Percentiles rank a stretch among this genome's conserved stretches.
Conservation (phyloP, 2,888 invertebrate genomes). For the Eupithecia vulgata region DNA sequence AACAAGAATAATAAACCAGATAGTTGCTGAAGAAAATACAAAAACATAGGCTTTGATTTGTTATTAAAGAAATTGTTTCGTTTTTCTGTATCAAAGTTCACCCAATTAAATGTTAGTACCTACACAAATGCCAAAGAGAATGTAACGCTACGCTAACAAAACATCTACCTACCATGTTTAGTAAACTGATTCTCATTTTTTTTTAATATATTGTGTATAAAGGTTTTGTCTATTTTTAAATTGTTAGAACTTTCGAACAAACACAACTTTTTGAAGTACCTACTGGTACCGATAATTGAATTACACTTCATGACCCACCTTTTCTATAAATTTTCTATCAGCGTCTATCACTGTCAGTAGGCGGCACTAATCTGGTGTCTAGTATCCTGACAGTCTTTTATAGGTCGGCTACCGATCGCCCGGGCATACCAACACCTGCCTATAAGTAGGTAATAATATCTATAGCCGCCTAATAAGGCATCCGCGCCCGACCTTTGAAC, state of each 20-base stretch:
- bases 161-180: neutral
- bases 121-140: neutral
- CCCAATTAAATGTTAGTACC: neutral
- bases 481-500: constrained; percentile 53
- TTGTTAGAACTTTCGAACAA: no score
- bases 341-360: constrained; percentile 66
- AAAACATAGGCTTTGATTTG: neutral
- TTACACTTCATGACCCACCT: constrained; percentile 56
- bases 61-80: neutral
- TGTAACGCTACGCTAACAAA: no score
- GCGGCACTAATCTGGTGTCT: constrained; percentile 64
- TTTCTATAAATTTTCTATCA: constrained; percentile 47
- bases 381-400: constrained; percentile 72
- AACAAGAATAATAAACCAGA: neutral
- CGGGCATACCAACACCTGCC: constrained; percentile 28
- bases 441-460: constrained; percentile 32
- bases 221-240: no score
- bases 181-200: neutral
- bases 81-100: neutral
- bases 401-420: constrained; percentile 67
- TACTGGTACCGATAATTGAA: no score
- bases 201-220: no score
- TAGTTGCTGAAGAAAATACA: neutral
- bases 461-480: constrained; percentile 43
- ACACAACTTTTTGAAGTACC: neutral